A percentile compares a stretch with the other conserved stretches of the same genome.
Conservation (phyloP, 2,888 invertebrate genomes). For the Polydrusus cervinus region DNA sequence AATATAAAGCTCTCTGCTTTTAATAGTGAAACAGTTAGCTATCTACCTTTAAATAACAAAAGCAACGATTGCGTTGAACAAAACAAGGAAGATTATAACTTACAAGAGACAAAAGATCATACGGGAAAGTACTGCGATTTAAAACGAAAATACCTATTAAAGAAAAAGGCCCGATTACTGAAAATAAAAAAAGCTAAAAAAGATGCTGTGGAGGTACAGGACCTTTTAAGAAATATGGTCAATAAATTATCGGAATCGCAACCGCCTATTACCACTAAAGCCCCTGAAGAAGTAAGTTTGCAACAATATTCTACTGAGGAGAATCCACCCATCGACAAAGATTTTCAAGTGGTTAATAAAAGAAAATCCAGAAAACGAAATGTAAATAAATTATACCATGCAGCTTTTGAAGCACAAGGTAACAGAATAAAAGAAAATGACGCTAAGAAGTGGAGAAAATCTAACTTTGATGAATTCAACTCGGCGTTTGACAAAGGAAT, state of each 20-base stretch:
- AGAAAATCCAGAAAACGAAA: constrained; percentile 33
- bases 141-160: constrained; percentile 31
- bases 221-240: constrained; percentile 8
- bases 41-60: constrained; percentile 22
- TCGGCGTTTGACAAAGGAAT: constrained; percentile 1
- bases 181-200: constrained; percentile 27
- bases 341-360: constrained; percentile 13
- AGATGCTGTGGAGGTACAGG: constrained; percentile 23
- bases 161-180: constrained; percentile 18
- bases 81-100: background rate
- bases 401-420: constrained; percentile 56
- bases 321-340: constrained; percentile 10
- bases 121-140: constrained; percentile 19
- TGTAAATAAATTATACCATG: constrained; percentile 52
- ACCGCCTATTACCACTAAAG: background rate
- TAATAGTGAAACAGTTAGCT: constrained; percentile 35
- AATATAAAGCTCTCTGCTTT: constrained; percentile 9
- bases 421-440: constrained; percentile 56
- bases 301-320: background rate
- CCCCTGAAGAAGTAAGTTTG: background rate
- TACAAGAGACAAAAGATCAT: background rate
- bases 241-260: constrained; percentile 23
- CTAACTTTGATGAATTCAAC: constrained; percentile 29
- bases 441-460: constrained; percentile 42
- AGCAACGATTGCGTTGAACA: background rate